These are phyloP conservation scores for Ridgeia piscesae DNA, from an alignment of 1,140 invertebrate species.

Conservation along the genomic window DNA sequence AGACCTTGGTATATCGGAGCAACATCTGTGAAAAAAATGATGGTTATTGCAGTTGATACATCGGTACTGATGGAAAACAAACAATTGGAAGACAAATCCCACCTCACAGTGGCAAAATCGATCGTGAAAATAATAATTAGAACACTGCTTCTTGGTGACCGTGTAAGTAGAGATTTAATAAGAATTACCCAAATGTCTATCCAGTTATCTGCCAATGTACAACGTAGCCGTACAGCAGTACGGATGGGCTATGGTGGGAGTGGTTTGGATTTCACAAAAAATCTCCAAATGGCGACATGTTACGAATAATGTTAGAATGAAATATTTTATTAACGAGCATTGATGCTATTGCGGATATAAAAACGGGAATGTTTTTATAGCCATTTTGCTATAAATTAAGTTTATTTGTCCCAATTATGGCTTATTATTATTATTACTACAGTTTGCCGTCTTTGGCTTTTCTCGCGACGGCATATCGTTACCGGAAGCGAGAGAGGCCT, in stretches of 20 bases:
- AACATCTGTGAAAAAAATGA: neutral
- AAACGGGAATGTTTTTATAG: too few species aligned
- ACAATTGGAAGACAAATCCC: neutral
- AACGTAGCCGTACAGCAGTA: too few species aligned
- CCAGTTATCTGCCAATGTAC: too few species aligned
- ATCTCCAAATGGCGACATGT: too few species aligned
- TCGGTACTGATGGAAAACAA: neutral
- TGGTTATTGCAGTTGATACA: neutral
- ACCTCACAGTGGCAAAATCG: neutral
- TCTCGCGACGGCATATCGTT: neutral
- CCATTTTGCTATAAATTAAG: too few species aligned
- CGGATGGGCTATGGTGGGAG: too few species aligned
- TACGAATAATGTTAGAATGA: too few species aligned
- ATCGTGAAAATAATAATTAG: neutral
- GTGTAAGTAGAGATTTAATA: neutral
- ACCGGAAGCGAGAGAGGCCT: neutral
- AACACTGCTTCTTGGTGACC: neutral
- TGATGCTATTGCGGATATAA: too few species aligned
- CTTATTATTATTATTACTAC: neutral
- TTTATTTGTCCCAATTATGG: neutral
- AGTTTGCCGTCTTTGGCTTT: neutral
- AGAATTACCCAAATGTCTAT: too few species aligned
- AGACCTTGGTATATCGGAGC: neutral
- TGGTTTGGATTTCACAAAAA: too few species aligned
- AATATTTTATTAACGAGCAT: too few species aligned